Evolutionary conservation across 2,888 invertebrate genomes (phyloP).

Genomic region (Spatulosminthurus flaviceps): DNA sequence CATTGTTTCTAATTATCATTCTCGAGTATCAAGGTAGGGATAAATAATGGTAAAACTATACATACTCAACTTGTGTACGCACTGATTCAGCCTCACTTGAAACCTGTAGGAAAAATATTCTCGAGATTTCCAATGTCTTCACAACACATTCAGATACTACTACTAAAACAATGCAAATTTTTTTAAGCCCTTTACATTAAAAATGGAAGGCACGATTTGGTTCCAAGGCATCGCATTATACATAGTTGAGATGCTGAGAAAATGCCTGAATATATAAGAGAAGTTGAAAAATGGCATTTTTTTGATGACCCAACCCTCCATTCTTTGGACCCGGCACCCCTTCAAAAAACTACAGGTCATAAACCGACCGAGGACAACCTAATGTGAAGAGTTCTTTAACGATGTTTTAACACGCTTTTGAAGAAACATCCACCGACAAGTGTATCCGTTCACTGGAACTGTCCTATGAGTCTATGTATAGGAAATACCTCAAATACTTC

Average conservation of each 20-base stretch:
- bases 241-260: neutral
- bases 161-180: conserved; percentile 15
- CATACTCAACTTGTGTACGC: no score
- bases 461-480: no score
- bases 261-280: no score
- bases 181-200: neutral
- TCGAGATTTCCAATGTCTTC: neutral
- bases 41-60: neutral
- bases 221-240: neutral
- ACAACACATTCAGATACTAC: neutral
- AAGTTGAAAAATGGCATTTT: no score
- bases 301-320: no score
- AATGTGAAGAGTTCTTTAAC: neutral
- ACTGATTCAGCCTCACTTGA: neutral
- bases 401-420: neutral
- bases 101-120: neutral
- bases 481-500: conserved; percentile 1
- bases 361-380: no score
- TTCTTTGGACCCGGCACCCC: no score
- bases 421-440: neutral
- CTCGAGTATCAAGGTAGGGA: neutral
- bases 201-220: conserved; percentile 4
- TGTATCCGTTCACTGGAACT: neutral
- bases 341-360: no score
- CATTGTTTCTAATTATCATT: neutral